Evolutionary conservation across 2,113 vertebrate species (phyloP), one percentile per base, ranked within the genome.

Genomic region (Myrmophylax atrothorax): DNA sequence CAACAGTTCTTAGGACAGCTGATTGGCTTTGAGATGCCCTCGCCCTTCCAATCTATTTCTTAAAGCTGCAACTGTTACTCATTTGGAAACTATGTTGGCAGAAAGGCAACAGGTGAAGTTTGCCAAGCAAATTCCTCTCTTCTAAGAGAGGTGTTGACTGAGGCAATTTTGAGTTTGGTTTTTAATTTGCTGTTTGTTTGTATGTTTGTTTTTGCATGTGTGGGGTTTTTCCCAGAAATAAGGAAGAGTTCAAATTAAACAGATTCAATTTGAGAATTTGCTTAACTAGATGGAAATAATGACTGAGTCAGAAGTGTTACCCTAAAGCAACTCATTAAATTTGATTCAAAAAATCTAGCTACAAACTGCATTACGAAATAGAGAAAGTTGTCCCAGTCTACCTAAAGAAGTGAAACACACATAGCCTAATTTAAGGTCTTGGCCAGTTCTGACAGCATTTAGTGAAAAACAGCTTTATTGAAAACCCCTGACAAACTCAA

Each of bases 221-320:
- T 29, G 6, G 28, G 7, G 3, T 12, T 15, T 55, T 3, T 6
- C 1, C 1, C 15, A 18, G 33, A 84, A 75, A 58, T 1, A 50
- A 1, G 10, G 16, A 73, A 46, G 12, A 14, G 13, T 37, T 58
- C 84, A 79, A 87, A 91, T 69, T 24, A 88, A 86, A 76, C 49
- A 89, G 50, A 67, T 46, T 49, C 56, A 87, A 56, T 60, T 24
- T 60, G 6, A 89, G 22, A 69, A 95, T 96, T 95, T 78, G 37
- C 64, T 94, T 92, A 84, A 92, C 66, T 77, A 83, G 18, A 28
- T 73, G 23, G 85, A 82, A 72, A 75, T 62, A 81, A 91, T 72
- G 52, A 28, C 44, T 60, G 26, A 94, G 10, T 64, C 16, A 78
- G 72, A 76, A 95, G 94, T 56, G 62, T 82, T 72, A 76, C 33